Base-by-base conservation (phyloP, 2,113 vertebrate species). In the Xenopus laevis region DNA sequence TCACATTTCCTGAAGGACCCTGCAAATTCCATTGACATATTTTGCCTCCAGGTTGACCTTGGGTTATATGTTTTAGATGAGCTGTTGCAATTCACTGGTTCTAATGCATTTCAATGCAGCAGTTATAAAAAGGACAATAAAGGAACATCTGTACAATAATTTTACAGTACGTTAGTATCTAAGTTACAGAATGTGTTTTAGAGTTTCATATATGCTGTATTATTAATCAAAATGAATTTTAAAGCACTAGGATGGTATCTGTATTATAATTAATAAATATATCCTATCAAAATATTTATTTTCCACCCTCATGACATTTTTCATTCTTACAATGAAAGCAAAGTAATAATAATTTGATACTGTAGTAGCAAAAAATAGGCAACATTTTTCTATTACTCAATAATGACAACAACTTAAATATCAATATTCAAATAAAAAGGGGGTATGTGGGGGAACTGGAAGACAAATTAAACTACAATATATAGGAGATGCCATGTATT, bases 21-120 rank as follows among this genome's bases (percentile, higher is more conserved):
- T 58, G 71, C 71, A 65, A 73, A 65, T 65, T 73, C 52, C 61
- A 74, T 74, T 74, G 72, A 74, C 72, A 74, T 74, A 74, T 74
- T 74, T 74, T 68, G 72, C 72, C 72, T 74, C 57, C 12, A 40
- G 65, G 55, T 74, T 74, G 65, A 75, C 73, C 73, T 75, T 68
- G 57, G 65, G 73, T 75, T 75, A 75, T 68, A 68, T 68, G 59
- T 75, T 75, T 75, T 45, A 75, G 73, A 75, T 75, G 73, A 75
- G 46, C 46, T 62, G 65, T 68, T 75, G 73, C 73, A 75, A 68
- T 53, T 52, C 65, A 68, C 73, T 67, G 64, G 65, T 68, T 75
- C 65, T 68, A 68, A 68, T 75, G 65, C 73, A 75, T 75, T 75
- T 75, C 58, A 68, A 68, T 68, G 65, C 67, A 75, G 55, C 68